Base-by-base conservation (phyloP, 1,140 invertebrate species). In the Mya arenaria region DNA sequence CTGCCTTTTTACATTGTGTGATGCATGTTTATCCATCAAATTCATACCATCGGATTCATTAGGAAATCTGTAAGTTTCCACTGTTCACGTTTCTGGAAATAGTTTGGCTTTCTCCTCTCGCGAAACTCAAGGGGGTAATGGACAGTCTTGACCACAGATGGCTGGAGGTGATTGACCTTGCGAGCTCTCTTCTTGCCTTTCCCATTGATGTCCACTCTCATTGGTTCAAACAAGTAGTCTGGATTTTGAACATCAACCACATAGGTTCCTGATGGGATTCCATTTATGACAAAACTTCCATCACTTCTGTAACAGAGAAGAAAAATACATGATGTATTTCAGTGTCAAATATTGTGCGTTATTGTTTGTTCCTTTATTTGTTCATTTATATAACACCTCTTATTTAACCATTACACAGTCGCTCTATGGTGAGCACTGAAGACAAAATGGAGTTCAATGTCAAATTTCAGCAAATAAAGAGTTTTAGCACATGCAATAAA, bases 41-140 rank as follows among this genome's bases (percentile, higher is more conserved):
- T n/a, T n/a, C n/a, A n/a, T n/a, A n/a, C 91, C 98, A 99, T 99
- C 48, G 98, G 98, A 93, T 97, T 99, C 90, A 99, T 97, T 1
- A 99, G 91, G 89, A 99, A 97, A 93, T 99, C 98, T 13, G 97
- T 98, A 6, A 97, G 94, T 89, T 97, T 95, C 98, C 98, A 98
- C 89, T 99, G 97, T 91, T 99, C 98, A 69, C 98, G 93, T 23
- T 86, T 93, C 94, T 99, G 97, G 93, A 99, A 99, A 94, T 98
- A 99, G 87, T 96, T 96, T 84, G 96, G 96, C 80, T 95, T 95
- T 23, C 95, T 95, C 39, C 96, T 85, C 4, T 97, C 94, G 89
- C 97, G 97, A 93, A 99, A 95, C 91, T 96, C 95, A 65, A 99
- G 93, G 19, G 98, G 98, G 93, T 99, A 99, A 1, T 96, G 95